These are phyloP conservation scores for Diadegma fenestrale DNA, from an alignment of 2,888 invertebrate species.

Conservation along the genomic window DNA sequence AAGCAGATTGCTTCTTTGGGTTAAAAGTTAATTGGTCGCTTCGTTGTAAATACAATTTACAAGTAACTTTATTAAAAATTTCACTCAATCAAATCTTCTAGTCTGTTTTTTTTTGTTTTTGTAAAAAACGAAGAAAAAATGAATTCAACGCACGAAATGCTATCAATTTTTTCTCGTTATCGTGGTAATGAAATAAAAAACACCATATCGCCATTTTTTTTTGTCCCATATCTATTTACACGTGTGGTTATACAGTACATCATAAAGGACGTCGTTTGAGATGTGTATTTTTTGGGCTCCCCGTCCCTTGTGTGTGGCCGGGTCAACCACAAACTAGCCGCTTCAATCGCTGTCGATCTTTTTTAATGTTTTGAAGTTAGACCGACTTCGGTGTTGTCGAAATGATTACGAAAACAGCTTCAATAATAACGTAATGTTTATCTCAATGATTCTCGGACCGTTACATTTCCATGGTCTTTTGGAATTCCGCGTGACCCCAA, in stretches of 20 bases:
- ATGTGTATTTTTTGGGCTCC: not conserved
- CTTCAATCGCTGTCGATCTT: constrained; percentile 21
- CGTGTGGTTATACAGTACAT: constrained; percentile 1
- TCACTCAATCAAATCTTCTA: not conserved
- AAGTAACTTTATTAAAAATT: constrained; percentile 11
- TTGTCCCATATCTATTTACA: constrained; percentile 20
- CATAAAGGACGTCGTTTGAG: not conserved
- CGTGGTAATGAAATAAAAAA: constrained; percentile 25
- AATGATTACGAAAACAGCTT: constrained; percentile 38
- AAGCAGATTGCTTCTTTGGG: constrained; percentile 3
- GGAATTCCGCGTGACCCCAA: constrained; percentile 15
- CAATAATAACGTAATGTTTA: constrained; percentile 24
- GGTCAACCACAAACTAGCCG: constrained; percentile 31
- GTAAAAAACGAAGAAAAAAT: not conserved
- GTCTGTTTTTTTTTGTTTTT: not conserved
- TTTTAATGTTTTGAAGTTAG: constrained; percentile 7
- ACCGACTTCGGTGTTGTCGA: not conserved
- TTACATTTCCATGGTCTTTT: constrained; percentile 32
- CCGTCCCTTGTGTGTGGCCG: not conserved
- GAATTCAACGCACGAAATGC: not conserved
- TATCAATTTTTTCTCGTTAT: constrained; percentile 14
- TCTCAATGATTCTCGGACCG: constrained; percentile 35
- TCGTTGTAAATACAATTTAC: not conserved
- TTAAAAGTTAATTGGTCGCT: constrained; percentile 18
- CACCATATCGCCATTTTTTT: constrained; percentile 15